Evolutionary conservation across 2,797 vertebrate genomes (phyloP), one percentile per base, ranked within the genome.

Genomic region (Vireo griseus): DNA sequence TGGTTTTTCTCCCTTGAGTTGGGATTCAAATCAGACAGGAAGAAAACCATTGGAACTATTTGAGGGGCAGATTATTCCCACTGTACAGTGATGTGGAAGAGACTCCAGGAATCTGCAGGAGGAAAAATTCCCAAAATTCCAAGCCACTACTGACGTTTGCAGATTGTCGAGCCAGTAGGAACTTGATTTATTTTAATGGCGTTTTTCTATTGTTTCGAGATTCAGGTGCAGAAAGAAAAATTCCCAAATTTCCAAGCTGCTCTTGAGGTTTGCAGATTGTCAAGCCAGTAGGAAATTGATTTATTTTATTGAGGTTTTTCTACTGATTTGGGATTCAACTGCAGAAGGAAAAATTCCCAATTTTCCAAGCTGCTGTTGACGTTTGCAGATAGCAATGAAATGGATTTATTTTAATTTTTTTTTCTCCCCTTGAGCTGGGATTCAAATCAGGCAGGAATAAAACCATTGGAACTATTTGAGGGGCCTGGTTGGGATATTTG

Each of bases 341-440:
- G 8, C 16, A 65, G 51, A 42, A 65, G 59, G 59, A 51, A 66
- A 24, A 37, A 17, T 14, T 54, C 62, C 31, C 22, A 24, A 22
- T 61, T 61, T 75, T 61, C 65, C 35, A 37, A 29, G 62, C 33
- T 13, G 24, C n/a, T 74, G 9, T 8, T 67, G 69, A 37, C 29
- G 28, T 55, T 86, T 54, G 11, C 0, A 2, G 33, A 19, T 75
- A 16, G 5, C 7, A 55, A 44, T 44, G 37, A 86, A 63, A 40
- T 58, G 1, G 3, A 25, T 62, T 54, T 47, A 8, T 45, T 75
- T 51, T 45, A 28, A 16, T 48, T 29, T 0, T 0, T 5, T 0
- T 0, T 5, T 68, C 5, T 3, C 8, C 16, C 9, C 13, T 9
- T 11, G n/a, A 33, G 14, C 5, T 65, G 31, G 4, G 16, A 37